Evolutionary conservation across 1,140 invertebrate genomes (phyloP).

Genomic region (Zaprionus ghesquierei): DNA sequence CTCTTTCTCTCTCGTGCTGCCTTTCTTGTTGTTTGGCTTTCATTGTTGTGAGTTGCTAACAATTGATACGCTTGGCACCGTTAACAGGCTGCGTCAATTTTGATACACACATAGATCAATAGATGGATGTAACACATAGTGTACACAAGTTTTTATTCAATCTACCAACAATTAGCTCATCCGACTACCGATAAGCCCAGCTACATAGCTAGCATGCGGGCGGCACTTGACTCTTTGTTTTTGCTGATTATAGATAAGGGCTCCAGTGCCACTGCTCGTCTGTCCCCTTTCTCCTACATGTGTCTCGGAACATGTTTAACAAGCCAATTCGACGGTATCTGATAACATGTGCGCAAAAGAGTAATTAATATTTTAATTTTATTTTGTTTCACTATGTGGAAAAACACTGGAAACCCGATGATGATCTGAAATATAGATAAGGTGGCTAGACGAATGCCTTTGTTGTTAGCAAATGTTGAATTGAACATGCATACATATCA

Average conservation of each 20-base stretch:
- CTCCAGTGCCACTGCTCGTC: background rate
- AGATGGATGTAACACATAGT: background rate
- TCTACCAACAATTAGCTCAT: constrained; percentile 7
- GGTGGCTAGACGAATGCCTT: constrained; percentile 9
- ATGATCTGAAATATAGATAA: constrained; percentile 19
- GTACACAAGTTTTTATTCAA: background rate
- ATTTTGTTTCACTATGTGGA: constrained; percentile 17
- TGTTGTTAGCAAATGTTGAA: constrained; percentile 2
- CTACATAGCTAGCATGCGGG: constrained; percentile 17
- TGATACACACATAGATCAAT: constrained; percentile 1
- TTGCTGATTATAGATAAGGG: constrained; percentile 62
- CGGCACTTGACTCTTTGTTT: constrained; percentile 35
- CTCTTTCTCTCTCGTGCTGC: background rate
- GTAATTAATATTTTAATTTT: constrained; percentile 7
- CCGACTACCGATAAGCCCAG: constrained; percentile 30
- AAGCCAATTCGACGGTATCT: constrained; percentile 14
- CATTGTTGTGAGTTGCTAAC: background rate
- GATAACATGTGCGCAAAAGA: constrained; percentile 20
- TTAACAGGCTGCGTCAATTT: constrained; percentile 5
- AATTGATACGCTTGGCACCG: constrained; percentile 1
- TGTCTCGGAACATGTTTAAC: constrained; percentile 33
- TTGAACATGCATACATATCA: background rate
- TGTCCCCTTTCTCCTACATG: background rate
- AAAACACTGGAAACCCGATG: constrained; percentile 18
- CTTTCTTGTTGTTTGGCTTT: background rate